A percentile compares a stretch with the other conserved stretches of the same genome.
phyloP scores from a whole-genome alignment of 2,797 vertebrate species.

The Crocodylus rhombifer region DNA sequence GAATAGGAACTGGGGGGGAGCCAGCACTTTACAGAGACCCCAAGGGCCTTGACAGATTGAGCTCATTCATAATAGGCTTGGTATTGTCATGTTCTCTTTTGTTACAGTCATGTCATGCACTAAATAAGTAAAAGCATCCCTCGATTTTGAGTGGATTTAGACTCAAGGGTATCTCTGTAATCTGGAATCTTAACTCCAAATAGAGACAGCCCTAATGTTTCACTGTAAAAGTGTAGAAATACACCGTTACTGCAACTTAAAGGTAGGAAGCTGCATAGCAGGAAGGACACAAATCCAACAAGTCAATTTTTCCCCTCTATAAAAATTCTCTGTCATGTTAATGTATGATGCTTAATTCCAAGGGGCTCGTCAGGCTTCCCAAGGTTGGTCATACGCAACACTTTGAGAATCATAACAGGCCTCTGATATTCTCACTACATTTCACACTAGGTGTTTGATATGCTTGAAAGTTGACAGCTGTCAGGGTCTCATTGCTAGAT shows the following conservation, averaged over 20 bases:
- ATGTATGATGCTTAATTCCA: constrained; percentile 29
- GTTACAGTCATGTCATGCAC: neutral
- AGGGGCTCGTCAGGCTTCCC: constrained; percentile 53
- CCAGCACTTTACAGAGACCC: neutral
- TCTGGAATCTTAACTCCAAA: neutral
- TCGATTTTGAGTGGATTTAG: neutral
- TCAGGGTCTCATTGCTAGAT: constrained; percentile 44
- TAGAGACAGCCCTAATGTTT: neutral
- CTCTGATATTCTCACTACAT: constrained; percentile 27
- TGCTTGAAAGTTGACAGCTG: constrained; percentile 58
- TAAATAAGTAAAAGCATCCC: neutral
- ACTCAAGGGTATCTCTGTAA: neutral
- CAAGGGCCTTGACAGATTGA: constrained; percentile 6
- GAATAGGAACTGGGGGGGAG: neutral
- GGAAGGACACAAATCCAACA: neutral
- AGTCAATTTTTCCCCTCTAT: constrained; percentile 3
- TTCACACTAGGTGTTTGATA: neutral
- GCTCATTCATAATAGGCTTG: neutral
- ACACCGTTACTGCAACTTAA: neutral
- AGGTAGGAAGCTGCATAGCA: neutral
- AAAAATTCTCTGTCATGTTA: constrained; percentile 39
- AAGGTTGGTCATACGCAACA: constrained; percentile 34
- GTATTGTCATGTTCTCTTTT: neutral
- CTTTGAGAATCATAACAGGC: constrained; percentile 24
- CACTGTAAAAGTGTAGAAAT: neutral